Evolutionary conservation across 2,888 invertebrate species (phyloP), one percentile per base, ranked within the genome.

Genomic region (Archips crataeganus): DNA sequence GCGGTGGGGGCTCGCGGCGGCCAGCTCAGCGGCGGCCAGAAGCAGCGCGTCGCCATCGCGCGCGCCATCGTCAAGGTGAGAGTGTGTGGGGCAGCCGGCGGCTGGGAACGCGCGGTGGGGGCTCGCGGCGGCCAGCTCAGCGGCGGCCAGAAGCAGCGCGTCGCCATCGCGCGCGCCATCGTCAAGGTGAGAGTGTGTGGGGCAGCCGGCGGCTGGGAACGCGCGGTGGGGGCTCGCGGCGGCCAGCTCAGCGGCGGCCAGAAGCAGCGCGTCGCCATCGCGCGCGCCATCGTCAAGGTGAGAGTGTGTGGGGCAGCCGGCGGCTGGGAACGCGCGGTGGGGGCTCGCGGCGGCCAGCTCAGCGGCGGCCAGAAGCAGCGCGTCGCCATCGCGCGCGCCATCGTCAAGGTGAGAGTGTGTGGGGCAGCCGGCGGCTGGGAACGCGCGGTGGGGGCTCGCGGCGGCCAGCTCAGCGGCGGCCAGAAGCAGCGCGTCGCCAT

Each of bases 361-460:
- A 98, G 98, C 82, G 99, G 99, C 49, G 99, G 99, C 0, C 99
- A 99, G 90, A 97, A 98, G 82, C 99, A 99, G 87, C 95, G 99
- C 79, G 97, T 99, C 45, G 99, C 99, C 42, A 98, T 99, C 82
- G 99, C 99, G 0, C 94, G 99, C 79, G 99, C 99, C n/a, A 95
- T 99, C 49, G 96, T 98, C 66, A 98, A 98, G 96, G 97, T 97
- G 13, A n/a, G 13, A n/a, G n/a, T n/a, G n/a, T n/a, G n/a, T n/a
- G n/a, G n/a, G n/a, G 91, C 91, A 79, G 88, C 77, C 96, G 97
- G 0, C 3, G 97, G 97, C 1, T 96, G 98, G 81, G 95, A 97
- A 73, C 97, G 99, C 4, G 97, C 94, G 97, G 98, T 99, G 10
- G 99, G 99, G 0, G 99, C 99, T 87, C 94, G 98, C 69, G 99